Base-by-base conservation (phyloP, 2,888 invertebrate species). In the Acleris holmiana region DNA sequence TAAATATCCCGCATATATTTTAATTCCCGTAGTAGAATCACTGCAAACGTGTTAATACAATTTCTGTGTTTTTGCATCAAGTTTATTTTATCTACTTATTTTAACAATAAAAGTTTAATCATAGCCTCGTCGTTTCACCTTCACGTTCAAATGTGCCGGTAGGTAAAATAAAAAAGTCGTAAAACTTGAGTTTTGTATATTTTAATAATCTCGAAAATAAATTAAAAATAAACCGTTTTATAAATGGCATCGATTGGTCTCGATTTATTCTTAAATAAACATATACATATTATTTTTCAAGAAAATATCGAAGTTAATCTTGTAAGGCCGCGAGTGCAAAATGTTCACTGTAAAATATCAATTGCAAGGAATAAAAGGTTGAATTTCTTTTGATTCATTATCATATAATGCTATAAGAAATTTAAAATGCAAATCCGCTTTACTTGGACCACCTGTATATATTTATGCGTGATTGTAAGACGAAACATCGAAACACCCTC, bases 51-150 rank as follows among this genome's bases (percentile, higher is more conserved):
- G 86, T 89, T 88, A 85, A 89, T 88, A 86, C 80, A 84, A 86
- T 89, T 85, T 83, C 83, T 85, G 90, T 89, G 89, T 90, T 91
- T 86, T 87, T 86, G 84, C 88, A 87, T 88, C 87, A 86, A 89
- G 86, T 89, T 91, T 89, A 91, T 92, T 91, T 92, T 90, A 91
- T 90, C 88, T 89, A 91, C 90, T 91, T 91, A 91, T 91, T 91
- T 91, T 92, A 89, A 89, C 85, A 84, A 91, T 91, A 91, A 91
- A 91, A 85, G 78, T 85, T 88, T 85, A 85, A 86, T 87, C 85
- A 84, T 80, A 84, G 48, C 67, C 48, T 53, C 47, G 68, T 60
- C 62, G 68, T 77, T 82, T 74, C 69, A 69, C 66, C 51, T 58
- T 49, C 44, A 63, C 48, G 55, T 67, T 47, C 53, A 48, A 51